Evolutionary conservation across 2,113 vertebrate species (phyloP), one percentile per base, ranked within the genome.

Genomic region (Gymnorhina tibicen): DNA sequence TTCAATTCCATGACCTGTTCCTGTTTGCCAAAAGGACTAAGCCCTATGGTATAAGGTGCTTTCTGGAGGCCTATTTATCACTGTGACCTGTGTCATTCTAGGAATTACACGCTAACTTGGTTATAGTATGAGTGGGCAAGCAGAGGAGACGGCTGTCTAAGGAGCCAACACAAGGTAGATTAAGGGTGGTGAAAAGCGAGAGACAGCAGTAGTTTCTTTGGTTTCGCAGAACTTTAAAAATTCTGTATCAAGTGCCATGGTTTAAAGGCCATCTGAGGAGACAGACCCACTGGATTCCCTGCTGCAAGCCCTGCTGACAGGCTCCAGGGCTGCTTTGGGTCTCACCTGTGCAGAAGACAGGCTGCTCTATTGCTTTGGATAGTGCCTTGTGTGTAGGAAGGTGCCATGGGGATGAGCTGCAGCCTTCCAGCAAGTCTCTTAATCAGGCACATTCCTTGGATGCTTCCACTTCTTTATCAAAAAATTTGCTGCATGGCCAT

Each of bases 341-440:
- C 24, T 55, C 46, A 8, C 14, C 19, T n/a, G 22, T 15, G 49
- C 4, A 2, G 63, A 28, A 18, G 33, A 33, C 44, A 60, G 60
- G 9, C 35, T 73, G 53, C 37, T 50, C 28, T 13, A 0, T 4
- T n/a, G 75, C 62, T 56, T 14, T 52, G 49, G 35, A 10, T 17
- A 19, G 35, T n/a, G 76, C 21, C 33, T 32, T 2, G 2, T 33
- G 74, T 5, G 6, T 3, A 4, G 37, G 42, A 7, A 64, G 23
- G 27, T 27, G 18, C 55, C 22, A 0, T 0, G 30, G n/a, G 16
- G 21, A 9, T 53, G 55, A 81, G 77, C 68, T 87, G 55, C 69
- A 84, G 81, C 52, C 13, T 82, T 37, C 32, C 0, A 0, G 11
- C 0, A 3, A 49, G 19, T 13, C 41, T 70, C 66, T 32, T 18